Conservation (phyloP, 2,113 vertebrate genomes). For the Ptyas mucosa region DNA sequence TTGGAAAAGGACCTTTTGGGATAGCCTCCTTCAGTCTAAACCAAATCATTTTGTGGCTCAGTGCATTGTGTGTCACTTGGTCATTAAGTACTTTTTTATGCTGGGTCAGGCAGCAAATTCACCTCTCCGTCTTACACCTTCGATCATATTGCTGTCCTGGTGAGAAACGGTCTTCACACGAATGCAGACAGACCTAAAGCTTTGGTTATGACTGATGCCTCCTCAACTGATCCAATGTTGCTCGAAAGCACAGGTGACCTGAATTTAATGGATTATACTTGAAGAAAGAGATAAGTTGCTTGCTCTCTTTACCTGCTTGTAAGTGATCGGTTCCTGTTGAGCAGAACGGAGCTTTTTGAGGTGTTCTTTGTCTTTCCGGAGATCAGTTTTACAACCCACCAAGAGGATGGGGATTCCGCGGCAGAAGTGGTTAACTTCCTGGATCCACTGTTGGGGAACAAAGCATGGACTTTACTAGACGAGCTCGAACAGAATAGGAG, state of each 20-base stretch:
- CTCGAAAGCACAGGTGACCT: background rate
- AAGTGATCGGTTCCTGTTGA: slow-evolving; percentile 84
- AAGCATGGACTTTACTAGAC: background rate
- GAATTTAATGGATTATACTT: background rate
- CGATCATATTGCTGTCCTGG: background rate
- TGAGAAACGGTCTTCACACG: background rate
- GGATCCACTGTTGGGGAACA: slow-evolving; percentile 79
- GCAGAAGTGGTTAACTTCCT: slow-evolving; percentile 93
- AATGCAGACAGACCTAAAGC: background rate
- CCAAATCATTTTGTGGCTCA: background rate
- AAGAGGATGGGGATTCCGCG: slow-evolving; percentile 81
- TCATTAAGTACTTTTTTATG: background rate
- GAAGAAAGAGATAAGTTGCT: background rate
- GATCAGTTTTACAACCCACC: slow-evolving; percentile 96
- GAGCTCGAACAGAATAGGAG: background rate
- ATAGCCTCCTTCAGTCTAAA: background rate
- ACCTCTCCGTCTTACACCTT: background rate
- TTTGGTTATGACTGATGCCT: background rate
- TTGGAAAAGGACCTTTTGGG: background rate
- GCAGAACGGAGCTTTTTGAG: slow-evolving; percentile 79
- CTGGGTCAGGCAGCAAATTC: background rate
- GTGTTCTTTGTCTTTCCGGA: slow-evolving; percentile 90
- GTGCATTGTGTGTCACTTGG: background rate
- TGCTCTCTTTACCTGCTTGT: slow-evolving; percentile 74
- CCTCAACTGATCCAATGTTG: background rate